Conservation (phyloP, 2,797 vertebrate species). For the Galago senegalensis region DNA sequence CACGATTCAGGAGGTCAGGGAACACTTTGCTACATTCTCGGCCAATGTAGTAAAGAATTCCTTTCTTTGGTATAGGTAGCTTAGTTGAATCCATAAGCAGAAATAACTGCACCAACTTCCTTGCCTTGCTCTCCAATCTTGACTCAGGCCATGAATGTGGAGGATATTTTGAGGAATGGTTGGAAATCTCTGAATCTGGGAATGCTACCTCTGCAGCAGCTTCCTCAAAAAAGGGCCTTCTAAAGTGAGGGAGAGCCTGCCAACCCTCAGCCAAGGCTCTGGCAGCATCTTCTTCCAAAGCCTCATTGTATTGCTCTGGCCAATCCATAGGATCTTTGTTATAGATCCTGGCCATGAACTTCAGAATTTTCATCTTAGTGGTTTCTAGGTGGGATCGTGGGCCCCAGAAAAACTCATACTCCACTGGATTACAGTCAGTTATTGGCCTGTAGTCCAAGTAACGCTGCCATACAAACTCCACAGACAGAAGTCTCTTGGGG, state of each 20-base stretch:
- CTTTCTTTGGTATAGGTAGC: conserved; percentile 76
- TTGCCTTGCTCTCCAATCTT: conserved; percentile 69
- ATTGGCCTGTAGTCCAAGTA: conserved; percentile 74
- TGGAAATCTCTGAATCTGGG: conserved; percentile 57
- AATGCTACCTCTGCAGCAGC: conserved; percentile 21
- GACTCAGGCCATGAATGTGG: conserved; percentile 75
- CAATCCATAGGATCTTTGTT: conserved; percentile 71
- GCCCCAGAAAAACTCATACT: conserved; percentile 74
- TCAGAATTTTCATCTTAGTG: conserved; percentile 74
- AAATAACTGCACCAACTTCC: conserved; percentile 73
- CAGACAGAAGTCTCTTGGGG: conserved; percentile 69
- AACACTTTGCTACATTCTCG: conserved; percentile 76
- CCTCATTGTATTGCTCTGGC: conserved; percentile 68
- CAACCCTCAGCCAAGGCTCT: conserved; percentile 12
- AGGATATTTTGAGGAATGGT: conserved; percentile 58
- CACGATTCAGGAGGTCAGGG: conserved; percentile 73
- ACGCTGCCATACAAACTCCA: conserved; percentile 75
- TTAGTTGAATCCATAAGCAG: conserved; percentile 78
- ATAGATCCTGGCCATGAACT: conserved; percentile 73
- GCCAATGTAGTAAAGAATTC: conserved; percentile 76
- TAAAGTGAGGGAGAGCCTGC: conserved; percentile 52
- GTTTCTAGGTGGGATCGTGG: conserved; percentile 70
- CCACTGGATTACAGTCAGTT: conserved; percentile 61
- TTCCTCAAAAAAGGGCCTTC: conserved; percentile 70
- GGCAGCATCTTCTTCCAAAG: conserved; percentile 66